These are phyloP conservation scores for Hirtodrosophila alboralis DNA, from an alignment of 2,888 invertebrate genomes.

Conservation along the genomic window DNA sequence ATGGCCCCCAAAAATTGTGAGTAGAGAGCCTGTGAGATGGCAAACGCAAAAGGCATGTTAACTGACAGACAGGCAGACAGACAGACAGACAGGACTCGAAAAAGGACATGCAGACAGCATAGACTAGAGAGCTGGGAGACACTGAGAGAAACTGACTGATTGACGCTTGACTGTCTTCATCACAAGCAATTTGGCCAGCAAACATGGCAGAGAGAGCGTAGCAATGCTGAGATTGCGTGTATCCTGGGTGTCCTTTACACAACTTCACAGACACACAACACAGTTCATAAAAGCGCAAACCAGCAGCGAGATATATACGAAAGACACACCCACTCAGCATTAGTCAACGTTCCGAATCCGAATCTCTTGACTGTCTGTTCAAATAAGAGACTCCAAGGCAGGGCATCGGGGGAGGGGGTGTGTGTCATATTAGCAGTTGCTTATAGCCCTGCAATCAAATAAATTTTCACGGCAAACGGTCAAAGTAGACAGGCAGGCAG, in stretches of 20 bases:
- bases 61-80: slow-evolving; percentile 70
- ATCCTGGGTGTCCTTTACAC: slow-evolving; percentile 45
- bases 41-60: slow-evolving; percentile 72
- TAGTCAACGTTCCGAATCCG: slow-evolving; percentile 56
- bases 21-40: slow-evolving; percentile 32
- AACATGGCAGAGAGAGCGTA: slow-evolving; percentile 42
- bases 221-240: slow-evolving; percentile 65
- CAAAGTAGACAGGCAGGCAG: slow-evolving; percentile 62
- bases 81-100: no score
- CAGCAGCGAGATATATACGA: slow-evolving; percentile 47
- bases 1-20: slow-evolving; percentile 6
- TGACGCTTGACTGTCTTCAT: slow-evolving; percentile 79
- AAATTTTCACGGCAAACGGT: slow-evolving; percentile 76
- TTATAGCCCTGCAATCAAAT: slow-evolving; percentile 77
- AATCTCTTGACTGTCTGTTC: slow-evolving; percentile 40
- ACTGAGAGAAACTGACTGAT: slow-evolving; percentile 72
- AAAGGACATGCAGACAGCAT: slow-evolving; percentile 39
- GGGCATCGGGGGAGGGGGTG: slow-evolving; percentile 54
- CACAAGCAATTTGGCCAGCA: slow-evolving; percentile 77
- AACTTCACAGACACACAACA: slow-evolving; percentile 68
- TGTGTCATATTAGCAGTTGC: slow-evolving; percentile 76
- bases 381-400: slow-evolving; percentile 29
- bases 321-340: slow-evolving; percentile 42
- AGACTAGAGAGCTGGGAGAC: slow-evolving; percentile 17
- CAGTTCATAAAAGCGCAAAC: slow-evolving; percentile 75